Conservation (phyloP, 1,140 invertebrate genomes). For the Atta texana region DNA sequence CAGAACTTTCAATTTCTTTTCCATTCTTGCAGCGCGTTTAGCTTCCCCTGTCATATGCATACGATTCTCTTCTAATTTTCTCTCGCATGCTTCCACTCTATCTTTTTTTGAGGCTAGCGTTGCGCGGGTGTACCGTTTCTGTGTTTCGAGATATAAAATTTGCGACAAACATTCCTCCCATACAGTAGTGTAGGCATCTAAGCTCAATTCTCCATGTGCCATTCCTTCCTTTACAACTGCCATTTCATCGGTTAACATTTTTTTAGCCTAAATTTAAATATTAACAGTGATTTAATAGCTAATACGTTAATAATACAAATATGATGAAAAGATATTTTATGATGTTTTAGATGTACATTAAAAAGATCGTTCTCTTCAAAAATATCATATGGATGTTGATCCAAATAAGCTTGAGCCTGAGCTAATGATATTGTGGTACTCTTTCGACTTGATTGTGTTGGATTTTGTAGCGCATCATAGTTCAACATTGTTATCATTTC, state of each 20-base stretch:
- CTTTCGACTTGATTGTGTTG: conserved; percentile 85
- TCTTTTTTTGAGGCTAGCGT: conserved; percentile 98
- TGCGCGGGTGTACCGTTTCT: conserved; percentile 96
- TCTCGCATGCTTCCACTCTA: conserved; percentile 96
- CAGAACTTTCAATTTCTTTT: conserved; percentile 98
- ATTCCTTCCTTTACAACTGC: conserved; percentile 96
- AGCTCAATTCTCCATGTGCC: conserved; percentile 96
- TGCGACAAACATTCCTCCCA: conserved; percentile 98
- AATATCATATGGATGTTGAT: conserved; percentile 94
- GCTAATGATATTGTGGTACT: conserved; percentile 83
- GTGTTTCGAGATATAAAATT: conserved; percentile 94
- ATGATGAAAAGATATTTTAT: neutral
- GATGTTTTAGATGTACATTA: conserved; percentile 83
- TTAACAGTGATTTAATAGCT: conserved; percentile 55
- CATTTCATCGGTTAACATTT: conserved; percentile 94
- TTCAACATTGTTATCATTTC: conserved; percentile 99
- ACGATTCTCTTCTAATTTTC: conserved; percentile 96
- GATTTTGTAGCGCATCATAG: conserved; percentile 93
- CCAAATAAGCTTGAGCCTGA: conserved; percentile 92
- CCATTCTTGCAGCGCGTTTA: conserved; percentile 98
- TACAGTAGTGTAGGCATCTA: conserved; percentile 97
- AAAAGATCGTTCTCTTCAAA: conserved; percentile 91
- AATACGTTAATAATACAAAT: conserved; percentile 20
- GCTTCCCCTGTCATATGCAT: conserved; percentile 98
- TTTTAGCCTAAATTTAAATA: conserved; percentile 86